phyloP scores from a whole-genome alignment of 2,113 vertebrate genomes.

The Spheniscus mendiculus region DNA sequence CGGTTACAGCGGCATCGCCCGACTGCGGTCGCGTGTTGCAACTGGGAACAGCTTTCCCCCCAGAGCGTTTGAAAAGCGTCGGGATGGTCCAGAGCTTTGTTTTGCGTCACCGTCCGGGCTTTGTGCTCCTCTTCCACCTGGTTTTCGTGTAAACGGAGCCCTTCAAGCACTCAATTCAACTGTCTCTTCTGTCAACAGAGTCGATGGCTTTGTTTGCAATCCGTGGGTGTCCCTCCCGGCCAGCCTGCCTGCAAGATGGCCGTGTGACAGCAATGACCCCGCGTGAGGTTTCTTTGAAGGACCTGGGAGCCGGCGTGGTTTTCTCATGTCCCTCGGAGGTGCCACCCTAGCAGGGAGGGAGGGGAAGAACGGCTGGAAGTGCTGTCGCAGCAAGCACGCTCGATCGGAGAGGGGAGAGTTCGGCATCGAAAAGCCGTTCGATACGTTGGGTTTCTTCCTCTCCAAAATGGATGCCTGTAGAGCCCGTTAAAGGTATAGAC shows the following conservation, averaged over 20 bases:
- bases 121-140: neutral
- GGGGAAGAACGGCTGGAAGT: neutral
- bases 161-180: neutral
- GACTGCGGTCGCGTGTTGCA: fast-evolving
- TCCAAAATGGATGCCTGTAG: fast-evolving
- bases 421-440: neutral
- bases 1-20: neutral
- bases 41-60: neutral
- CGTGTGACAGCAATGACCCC: neutral
- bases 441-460: neutral
- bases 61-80: neutral
- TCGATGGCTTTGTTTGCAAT: neutral
- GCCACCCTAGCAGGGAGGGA: neutral
- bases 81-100: neutral
- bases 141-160: neutral
- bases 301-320: neutral
- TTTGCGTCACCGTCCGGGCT: neutral
- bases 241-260: neutral
- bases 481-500: neutral
- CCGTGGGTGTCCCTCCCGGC: neutral
- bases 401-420: neutral
- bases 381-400: neutral
- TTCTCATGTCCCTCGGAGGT: fast-evolving
- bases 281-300: neutral
- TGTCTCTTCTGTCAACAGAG: neutral